phyloP scores from a whole-genome alignment of 2,113 vertebrate genomes.

The Nerophis ophidion region DNA sequence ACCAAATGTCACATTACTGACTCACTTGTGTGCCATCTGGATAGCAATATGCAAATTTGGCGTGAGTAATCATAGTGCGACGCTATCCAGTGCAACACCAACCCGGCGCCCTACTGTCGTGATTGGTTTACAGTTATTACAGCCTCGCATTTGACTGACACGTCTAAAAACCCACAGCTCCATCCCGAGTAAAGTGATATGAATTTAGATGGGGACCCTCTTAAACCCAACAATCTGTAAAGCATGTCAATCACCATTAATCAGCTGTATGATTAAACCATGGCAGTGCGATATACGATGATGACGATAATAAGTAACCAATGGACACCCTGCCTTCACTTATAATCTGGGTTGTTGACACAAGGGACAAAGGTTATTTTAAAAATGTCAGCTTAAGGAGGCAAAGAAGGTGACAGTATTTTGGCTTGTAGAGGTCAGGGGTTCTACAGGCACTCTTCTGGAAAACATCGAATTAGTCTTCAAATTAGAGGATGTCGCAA shows the following conservation, averaged over 20 bases:
- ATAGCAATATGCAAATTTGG: constrained; percentile 60
- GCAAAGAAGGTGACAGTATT: constrained; percentile 8
- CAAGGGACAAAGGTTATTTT: constrained; percentile 22
- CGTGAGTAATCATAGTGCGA: constrained; percentile 41
- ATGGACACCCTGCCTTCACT: constrained; percentile 16
- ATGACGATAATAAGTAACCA: constrained; percentile 19
- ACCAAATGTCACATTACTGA: constrained; percentile 72
- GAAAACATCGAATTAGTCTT: constrained; percentile 66
- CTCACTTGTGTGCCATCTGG: constrained; percentile 71
- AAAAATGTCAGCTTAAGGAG: constrained; percentile 22
- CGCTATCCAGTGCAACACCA: constrained; percentile 7
- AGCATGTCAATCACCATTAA: constrained; percentile 47
- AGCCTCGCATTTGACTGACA: constrained; percentile 34
- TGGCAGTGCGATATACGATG: constrained; percentile 9
- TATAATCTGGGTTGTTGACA: constrained; percentile 21
- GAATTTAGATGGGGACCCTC: constrained; percentile 41
- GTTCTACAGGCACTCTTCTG: constrained; percentile 15
- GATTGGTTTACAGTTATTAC: constrained; percentile 24
- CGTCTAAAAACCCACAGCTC: constrained; percentile 40
- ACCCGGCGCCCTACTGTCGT: constrained; percentile 5
- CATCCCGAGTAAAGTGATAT: constrained; percentile 30
- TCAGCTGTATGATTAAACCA: constrained; percentile 29
- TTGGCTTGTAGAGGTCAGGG: constrained; percentile 11
- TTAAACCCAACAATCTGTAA: constrained; percentile 46
- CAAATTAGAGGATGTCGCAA: constrained; percentile 55